Conservation (phyloP, 2,797 vertebrate genomes). For the Balearica regulorum region DNA sequence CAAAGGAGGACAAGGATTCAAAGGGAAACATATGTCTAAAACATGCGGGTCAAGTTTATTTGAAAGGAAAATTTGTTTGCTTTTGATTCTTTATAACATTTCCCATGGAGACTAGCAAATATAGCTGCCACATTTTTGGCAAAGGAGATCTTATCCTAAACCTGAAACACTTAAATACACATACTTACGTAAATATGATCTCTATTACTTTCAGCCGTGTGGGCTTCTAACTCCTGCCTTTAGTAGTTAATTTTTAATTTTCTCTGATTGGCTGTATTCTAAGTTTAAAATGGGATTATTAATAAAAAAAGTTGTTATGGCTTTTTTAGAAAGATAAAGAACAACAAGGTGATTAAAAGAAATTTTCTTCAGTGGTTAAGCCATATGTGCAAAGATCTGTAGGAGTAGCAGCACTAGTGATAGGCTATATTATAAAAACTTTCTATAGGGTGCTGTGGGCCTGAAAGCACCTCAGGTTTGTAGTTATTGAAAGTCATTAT, state of each 20-base stretch:
- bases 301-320: not conserved
- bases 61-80: conserved; percentile 27
- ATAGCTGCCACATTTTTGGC: conserved; percentile 41
- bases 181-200: not conserved
- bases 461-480: not conserved
- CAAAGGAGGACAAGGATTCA: not conserved
- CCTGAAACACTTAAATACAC: not conserved
- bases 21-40: conserved; percentile 11
- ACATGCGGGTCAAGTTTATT: not conserved
- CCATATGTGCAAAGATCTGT: not conserved
- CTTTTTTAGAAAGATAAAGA: not conserved
- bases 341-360: not conserved
- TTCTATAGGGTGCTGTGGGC: not conserved
- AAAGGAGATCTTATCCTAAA: not conserved
- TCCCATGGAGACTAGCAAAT: conserved; percentile 23
- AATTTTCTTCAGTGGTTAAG: not conserved
- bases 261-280: not conserved
- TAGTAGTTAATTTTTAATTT: not conserved
- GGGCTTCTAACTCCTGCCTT: not conserved
- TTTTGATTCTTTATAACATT: conserved; percentile 46
- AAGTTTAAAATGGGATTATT: not conserved
- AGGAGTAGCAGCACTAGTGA: not conserved
- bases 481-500: not conserved
- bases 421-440: not conserved
- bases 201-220: conserved; percentile 5